Percentiles rank a stretch among this genome's conserved stretches.
Conservation (phyloP, 2,113 vertebrate species). For the Leuciscus idus region DNA sequence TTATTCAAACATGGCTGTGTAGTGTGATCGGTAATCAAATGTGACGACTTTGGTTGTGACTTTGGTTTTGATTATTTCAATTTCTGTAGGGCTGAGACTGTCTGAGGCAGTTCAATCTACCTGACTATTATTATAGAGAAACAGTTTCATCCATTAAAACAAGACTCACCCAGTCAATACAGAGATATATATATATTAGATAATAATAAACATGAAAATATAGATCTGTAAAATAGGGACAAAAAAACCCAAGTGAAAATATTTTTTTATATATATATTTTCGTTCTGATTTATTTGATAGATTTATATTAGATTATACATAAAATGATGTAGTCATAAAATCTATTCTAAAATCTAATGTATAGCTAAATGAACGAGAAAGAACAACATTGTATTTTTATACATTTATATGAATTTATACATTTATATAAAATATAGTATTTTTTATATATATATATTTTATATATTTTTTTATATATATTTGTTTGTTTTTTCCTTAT, state of each 20-base stretch:
- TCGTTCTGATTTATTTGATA: not conserved
- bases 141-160: too few relatives aligned
- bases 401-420: not conserved
- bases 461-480: not conserved
- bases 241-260: not conserved
- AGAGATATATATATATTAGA: not conserved
- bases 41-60: slow-evolving; percentile 35
- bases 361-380: not conserved
- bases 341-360: not conserved
- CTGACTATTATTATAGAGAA: not conserved
- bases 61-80: slow-evolving; percentile 37
- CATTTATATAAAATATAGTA: too few relatives aligned
- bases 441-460: too few relatives aligned
- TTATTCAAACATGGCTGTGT: slow-evolving; percentile 2
- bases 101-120: not conserved
- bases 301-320: not conserved
- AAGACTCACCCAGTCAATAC: not conserved
- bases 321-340: not conserved
- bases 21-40: slow-evolving; percentile 35
- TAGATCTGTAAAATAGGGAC: not conserved
- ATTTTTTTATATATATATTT: not conserved
- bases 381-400: not conserved
- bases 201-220: not conserved
- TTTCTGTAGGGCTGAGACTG: not conserved
- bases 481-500: not conserved